These are phyloP conservation scores for Parascotia fuliginaria DNA, from an alignment of 2,888 invertebrate species.

Conservation along the genomic window DNA sequence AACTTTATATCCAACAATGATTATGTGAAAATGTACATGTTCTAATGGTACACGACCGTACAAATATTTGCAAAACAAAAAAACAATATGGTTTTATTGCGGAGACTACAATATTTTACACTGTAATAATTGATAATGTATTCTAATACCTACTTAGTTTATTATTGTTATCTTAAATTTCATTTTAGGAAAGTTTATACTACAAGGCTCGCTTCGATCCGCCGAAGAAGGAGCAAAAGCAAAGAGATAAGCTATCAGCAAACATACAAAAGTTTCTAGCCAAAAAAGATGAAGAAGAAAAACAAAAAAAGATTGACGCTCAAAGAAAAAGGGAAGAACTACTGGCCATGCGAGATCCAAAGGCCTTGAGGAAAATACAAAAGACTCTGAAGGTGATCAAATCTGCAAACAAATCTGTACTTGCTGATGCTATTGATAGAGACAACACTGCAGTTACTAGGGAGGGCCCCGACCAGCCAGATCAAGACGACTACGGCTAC, in stretches of 20 bases:
- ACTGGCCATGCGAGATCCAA: slow-evolving; percentile 89
- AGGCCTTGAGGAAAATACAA: slow-evolving; percentile 90
- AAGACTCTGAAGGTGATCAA: slow-evolving; percentile 94
- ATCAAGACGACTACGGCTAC: slow-evolving; percentile 96
- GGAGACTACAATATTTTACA: no score
- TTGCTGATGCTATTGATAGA: slow-evolving; percentile 92
- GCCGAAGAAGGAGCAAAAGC: slow-evolving; percentile 91
- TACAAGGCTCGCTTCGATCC: slow-evolving; percentile 93
- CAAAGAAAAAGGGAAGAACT: slow-evolving; percentile 88
- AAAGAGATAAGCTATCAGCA: slow-evolving; percentile 88
- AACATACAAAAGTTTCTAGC: slow-evolving; percentile 94
- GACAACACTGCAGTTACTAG: slow-evolving; percentile 91
- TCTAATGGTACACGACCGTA: no score
- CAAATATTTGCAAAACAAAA: not conserved
- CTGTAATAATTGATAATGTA: not conserved
- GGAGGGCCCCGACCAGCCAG: slow-evolving; percentile 91
- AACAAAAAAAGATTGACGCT: slow-evolving; percentile 86
- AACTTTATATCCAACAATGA: slow-evolving; percentile 9
- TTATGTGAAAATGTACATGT: slow-evolving; percentile 1
- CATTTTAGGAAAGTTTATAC: slow-evolving; percentile 76
- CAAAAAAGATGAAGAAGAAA: slow-evolving; percentile 93
- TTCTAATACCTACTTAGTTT: not conserved
- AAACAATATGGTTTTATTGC: no score
- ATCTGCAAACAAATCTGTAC: slow-evolving; percentile 94
- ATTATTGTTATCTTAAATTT: not conserved